phyloP scores from a whole-genome alignment of 2,797 vertebrate genomes.

The Microchirus variegatus region DNA sequence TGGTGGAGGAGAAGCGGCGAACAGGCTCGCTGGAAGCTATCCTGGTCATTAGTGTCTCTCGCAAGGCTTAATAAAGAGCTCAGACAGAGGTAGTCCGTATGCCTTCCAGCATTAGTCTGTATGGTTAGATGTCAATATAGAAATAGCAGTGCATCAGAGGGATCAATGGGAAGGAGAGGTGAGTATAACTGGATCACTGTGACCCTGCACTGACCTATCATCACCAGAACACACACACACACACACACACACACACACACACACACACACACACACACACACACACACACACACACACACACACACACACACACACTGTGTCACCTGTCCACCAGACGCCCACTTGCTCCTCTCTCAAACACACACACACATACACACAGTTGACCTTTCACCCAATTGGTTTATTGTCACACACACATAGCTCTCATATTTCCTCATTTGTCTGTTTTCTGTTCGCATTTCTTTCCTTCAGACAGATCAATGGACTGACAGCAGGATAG shows the following conservation, averaged over 20 bases:
- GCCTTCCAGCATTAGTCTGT: conserved; percentile 66
- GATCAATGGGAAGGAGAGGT: conserved; percentile 64
- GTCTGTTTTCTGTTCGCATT: neutral
- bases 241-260: conserved; percentile 16
- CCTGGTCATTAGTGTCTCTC: conserved; percentile 60
- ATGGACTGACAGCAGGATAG: neutral
- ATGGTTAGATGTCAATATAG: conserved; percentile 65
- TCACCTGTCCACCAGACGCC: conserved; percentile 50
- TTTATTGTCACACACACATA: conserved; percentile 16
- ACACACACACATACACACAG: conserved; percentile 25
- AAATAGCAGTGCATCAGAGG: conserved; percentile 51
- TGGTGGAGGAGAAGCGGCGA: conserved; percentile 42
- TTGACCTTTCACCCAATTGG: conserved; percentile 39
- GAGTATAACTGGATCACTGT: conserved; percentile 64
- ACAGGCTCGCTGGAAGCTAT: conserved; percentile 52
- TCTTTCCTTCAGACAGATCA: neutral
- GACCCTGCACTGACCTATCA: conserved; percentile 66
- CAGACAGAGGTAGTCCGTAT: conserved; percentile 54
- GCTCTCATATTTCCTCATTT: neutral
- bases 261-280: conserved; percentile 26
- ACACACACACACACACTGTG: conserved; percentile 3
- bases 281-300: conserved; percentile 35
- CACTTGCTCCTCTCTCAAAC: conserved; percentile 12
- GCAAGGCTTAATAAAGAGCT: conserved; percentile 61
- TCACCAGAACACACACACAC: conserved; percentile 43